phyloP scores from a whole-genome alignment of 2,113 vertebrate genomes.

The Sylvicapra grimmia region DNA sequence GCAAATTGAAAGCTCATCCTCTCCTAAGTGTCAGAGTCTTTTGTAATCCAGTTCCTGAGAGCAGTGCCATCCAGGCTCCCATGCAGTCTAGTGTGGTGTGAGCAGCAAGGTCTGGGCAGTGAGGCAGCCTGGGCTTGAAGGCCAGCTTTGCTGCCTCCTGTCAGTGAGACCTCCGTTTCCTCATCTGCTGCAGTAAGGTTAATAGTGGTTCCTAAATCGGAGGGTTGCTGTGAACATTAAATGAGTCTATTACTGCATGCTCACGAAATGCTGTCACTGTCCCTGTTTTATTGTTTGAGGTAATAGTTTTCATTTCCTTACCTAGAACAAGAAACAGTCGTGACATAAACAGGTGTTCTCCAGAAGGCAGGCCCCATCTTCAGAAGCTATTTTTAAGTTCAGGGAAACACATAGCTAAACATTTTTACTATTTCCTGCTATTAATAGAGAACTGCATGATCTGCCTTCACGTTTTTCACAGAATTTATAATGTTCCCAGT shows the following conservation, averaged over 20 bases:
- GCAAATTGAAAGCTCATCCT: not conserved
- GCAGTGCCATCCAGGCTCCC: not conserved
- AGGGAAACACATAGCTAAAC: not conserved
- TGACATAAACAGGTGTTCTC: not conserved
- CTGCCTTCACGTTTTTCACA: not conserved
- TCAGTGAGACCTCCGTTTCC: not conserved
- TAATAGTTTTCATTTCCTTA: not conserved
- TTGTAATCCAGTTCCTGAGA: not conserved
- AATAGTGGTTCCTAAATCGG: not conserved
- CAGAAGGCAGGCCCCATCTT: not conserved
- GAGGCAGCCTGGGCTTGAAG: not conserved
- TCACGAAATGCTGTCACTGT: not conserved
- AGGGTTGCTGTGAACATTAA: not conserved
- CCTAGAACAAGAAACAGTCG: not conserved
- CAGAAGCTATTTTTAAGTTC: not conserved
- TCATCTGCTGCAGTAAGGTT: not conserved
- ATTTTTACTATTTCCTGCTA: not conserved
- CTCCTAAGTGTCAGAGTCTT: not conserved
- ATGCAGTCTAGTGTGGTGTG: fast-evolving
- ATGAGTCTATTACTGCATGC: not conserved
- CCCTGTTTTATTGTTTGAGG: not conserved
- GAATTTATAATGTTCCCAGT: not conserved
- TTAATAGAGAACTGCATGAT: not conserved
- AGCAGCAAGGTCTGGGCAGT: fast-evolving
- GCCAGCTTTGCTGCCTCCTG: not conserved